Conservation (phyloP, 92 coral and sea anemone species). For the Anthopleura xanthogrammica region DNA sequence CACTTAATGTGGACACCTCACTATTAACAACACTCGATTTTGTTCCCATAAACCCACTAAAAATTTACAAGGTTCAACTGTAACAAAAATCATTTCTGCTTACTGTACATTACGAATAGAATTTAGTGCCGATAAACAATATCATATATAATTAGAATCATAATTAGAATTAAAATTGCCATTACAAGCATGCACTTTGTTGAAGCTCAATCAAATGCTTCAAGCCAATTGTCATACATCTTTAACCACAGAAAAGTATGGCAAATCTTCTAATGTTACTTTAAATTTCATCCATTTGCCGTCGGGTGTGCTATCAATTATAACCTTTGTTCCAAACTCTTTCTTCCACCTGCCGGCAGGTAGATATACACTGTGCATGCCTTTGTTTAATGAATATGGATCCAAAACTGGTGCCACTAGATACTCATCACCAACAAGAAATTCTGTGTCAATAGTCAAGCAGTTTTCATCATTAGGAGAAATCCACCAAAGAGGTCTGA, state of each 20-base stretch:
- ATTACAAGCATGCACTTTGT: not conserved
- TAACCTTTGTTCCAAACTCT: constrained; percentile 47
- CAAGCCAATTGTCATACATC: not conserved
- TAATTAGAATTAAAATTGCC: no score
- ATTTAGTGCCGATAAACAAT: no score
- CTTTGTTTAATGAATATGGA: constrained; percentile 40
- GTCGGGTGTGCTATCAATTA: constrained; percentile 27
- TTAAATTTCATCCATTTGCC: constrained; percentile 54
- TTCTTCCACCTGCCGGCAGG: constrained; percentile 62
- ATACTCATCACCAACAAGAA: constrained; percentile 59
- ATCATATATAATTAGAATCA: no score
- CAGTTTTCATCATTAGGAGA: constrained; percentile 67
- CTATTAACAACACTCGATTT: no score
- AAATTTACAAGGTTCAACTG: no score
- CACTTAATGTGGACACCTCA: no score
- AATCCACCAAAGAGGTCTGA: constrained; percentile 87
- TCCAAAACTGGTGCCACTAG: constrained; percentile 79
- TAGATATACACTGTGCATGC: constrained; percentile 54
- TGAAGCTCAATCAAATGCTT: no score
- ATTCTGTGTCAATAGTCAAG: constrained; percentile 59
- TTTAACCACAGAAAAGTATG: constrained; percentile 49
- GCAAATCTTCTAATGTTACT: constrained; percentile 54
- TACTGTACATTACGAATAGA: no score
- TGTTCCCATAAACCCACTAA: no score
- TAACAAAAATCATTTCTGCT: no score